Evolutionary conservation across 2,113 vertebrate species (phyloP), one percentile per base, ranked within the genome.

Genomic region (Albula goreensis): DNA sequence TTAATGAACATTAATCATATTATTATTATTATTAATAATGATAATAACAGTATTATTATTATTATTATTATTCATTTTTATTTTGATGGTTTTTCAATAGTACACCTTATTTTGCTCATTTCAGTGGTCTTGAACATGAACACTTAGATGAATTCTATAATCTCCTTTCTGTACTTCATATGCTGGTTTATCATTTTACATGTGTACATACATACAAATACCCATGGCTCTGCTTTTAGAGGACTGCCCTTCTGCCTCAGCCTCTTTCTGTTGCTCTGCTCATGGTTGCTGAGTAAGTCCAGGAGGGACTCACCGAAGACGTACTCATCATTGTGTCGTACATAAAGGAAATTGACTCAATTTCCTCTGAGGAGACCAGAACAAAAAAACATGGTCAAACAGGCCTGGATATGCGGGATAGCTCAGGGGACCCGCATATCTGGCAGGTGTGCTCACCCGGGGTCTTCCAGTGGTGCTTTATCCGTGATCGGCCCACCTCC

Each of bases 291-390:
- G 41, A 15, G 49, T 11, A 11, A 22, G 60, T 74, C 63, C n/a
- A n/a, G 22, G 9, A 41, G 83, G 83, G n/a, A 13, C 51, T 60
- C 56, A 22, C 31, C 81, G 60, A 51, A 81, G 63, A 81, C 51
- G 49, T 74, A 25, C 60, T 78, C 50, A 31, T 50, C 60, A 77
- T 78, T 86, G 63, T 86, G 25, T 51, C 78, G 81, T 31, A 52
- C 48, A 83, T 74, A 77, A 77, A 86, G 80, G 85, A 86, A 86
- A 83, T 86, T 82, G 85, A 86, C 3, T 70, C 81, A 17, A 86
- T 86, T 86, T 86, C 85, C 81, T 86, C 48, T 86, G 57, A 31
- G 49, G 31, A 49, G 82, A 49, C 31, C 53, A 31, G 81, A 53
- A 41, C 25, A 60, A 25, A 60, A 57, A 83, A 63, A 41, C 53